Evolutionary conservation across 1,140 invertebrate genomes (phyloP), one percentile per base, ranked within the genome.

Genomic region (Nixonia krombeini): DNA sequence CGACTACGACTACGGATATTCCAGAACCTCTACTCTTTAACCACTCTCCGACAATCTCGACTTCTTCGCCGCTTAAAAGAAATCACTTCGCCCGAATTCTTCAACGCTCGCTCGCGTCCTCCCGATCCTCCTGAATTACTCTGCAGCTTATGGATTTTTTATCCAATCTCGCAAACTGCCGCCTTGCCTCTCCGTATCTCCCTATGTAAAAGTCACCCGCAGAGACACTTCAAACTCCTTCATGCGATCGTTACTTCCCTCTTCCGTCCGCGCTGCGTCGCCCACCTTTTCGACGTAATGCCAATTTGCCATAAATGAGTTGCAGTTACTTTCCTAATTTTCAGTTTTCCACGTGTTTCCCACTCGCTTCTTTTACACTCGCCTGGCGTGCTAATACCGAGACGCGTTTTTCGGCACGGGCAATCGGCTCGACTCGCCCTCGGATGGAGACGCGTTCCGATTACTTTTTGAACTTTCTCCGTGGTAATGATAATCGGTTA

Each of bases 141-240:
- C 51, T 61, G 67, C 55, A 73, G 75, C 76, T 78, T 79, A 79
- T 79, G 72, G 76, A 79, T 78, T 76, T 70, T 69, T 78, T 78
- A 76, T 75, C 75, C 78, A 76, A 77, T 78, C 78, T 75, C 67
- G 58, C 68, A 58, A 72, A 74, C 56, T 70, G 73, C 67, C 66
- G 44, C 53, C 45, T 59, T 53, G 45, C 64, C 53, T 33, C 44
- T 45, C 38, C 55, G 38, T 46, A 56, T 66, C 49, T 46, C 28
- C 45, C 49, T 31, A 44, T 57, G 57, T 62, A 65, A 59, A 55
- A 68, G 56, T 65, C 70, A 62, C 44, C 42, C 58, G 37, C 69
- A 72, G 51, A 72, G 56, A 70, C 55, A 61, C 58, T 59, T 62
- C 45, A 46, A 51, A 63, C 50, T 70, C 51, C 49, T 52, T 68